Base-by-base conservation (phyloP, 2,888 invertebrate genomes). In the Biston betularia region DNA sequence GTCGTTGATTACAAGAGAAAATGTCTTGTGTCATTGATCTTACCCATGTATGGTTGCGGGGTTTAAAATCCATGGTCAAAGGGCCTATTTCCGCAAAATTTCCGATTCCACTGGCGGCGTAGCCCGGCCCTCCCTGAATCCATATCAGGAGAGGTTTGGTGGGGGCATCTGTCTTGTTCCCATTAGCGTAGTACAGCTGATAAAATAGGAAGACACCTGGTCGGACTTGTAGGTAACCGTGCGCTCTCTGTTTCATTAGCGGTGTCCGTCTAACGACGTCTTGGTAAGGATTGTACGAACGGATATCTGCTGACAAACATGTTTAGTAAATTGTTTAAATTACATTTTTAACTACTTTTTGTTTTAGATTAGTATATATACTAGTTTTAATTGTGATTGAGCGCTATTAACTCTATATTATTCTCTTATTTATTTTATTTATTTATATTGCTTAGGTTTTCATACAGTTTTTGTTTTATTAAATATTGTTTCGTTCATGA, bases 71-170 rank as follows among this genome's bases (percentile, higher is more conserved):
- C 63, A 95, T 90, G 82, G 96, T 95, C 34, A 96, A 82, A 0
- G 98, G 97, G 0, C 98, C 98, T 52, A 98, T 89, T 89, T 98
- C 97, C 72, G 96, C 96, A 83, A 98, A 98, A 84, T 98, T 98
- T 12, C 97, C 98, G 83, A 96, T 96, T 0, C 97, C 97, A n/a
- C 96, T 96, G 1, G 97, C 96, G 0, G 97, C 97, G n/a, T 95
- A 95, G 0, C 95, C 98, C 0, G 98, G 98, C 0, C 98, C 98
- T 34, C 98, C 98, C 94, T 98, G 97, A 24, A 98, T 94, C 98
- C 98, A 98, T 79, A 98, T 96, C 50, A 97, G 93, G 8, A 98
- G 86, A 0, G 98, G 98, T 63, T 92, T 92, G 35, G 93, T 92
- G 11, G 95, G 40, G 89, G 95, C 84, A 6, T 92, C 94, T 4